Conservation (phyloP, 2,888 invertebrate genomes). For the Spodoptera picta region DNA sequence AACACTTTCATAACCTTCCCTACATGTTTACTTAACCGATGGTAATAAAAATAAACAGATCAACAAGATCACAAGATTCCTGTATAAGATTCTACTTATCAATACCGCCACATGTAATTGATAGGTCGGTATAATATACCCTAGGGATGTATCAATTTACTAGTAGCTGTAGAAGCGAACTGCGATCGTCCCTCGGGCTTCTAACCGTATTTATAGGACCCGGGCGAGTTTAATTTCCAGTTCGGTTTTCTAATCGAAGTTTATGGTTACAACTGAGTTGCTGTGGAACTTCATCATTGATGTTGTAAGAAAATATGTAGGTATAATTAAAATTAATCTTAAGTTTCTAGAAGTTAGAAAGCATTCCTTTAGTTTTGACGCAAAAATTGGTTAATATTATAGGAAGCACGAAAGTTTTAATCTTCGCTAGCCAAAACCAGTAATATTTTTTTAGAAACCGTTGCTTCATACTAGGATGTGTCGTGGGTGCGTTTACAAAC, state of each 20-base stretch:
- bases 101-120: constrained; percentile 58
- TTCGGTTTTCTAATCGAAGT: constrained; percentile 69
- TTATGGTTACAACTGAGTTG: constrained; percentile 33
- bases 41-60: constrained; percentile 10
- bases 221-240: constrained; percentile 73
- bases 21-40: neutral
- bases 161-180: constrained; percentile 74
- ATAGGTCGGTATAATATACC: constrained; percentile 71
- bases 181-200: constrained; percentile 73
- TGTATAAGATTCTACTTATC: constrained; percentile 40
- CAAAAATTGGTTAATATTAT: too few species aligned
- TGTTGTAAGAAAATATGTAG: constrained; percentile 7
- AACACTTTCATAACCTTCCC: too few species aligned
- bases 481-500: too few species aligned
- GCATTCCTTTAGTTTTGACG: too few species aligned
- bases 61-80: constrained; percentile 7
- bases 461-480: too few species aligned
- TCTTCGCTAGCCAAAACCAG: too few species aligned
- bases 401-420: too few species aligned
- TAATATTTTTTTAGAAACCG: too few species aligned
- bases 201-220: constrained; percentile 73
- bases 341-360: neutral
- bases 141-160: constrained; percentile 81
- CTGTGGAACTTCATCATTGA: constrained; percentile 22
- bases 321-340: neutral